Conservation (phyloP, 2,113 vertebrate species). For the Chascanopsetta lugubris region DNA sequence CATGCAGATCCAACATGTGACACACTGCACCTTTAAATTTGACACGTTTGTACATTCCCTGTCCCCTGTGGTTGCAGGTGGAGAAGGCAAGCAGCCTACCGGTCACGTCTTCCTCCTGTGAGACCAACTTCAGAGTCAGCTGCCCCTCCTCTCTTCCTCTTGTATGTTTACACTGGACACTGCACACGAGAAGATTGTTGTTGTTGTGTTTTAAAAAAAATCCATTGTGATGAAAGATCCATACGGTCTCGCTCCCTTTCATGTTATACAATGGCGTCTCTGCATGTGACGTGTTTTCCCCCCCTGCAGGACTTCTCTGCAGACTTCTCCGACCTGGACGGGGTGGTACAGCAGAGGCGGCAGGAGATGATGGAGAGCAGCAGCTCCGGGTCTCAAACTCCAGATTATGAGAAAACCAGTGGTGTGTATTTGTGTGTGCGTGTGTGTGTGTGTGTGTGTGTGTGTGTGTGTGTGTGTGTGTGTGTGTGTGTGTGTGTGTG, state of each 20-base stretch:
- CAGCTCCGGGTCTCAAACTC: conserved; percentile 92
- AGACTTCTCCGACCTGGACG: conserved; percentile 88
- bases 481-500: too few species aligned
- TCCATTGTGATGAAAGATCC: conserved; percentile 11
- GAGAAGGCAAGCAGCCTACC: conserved; percentile 83
- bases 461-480: too few species aligned
- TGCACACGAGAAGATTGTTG: conserved; percentile 11
- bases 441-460: too few species aligned
- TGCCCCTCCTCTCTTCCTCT: conserved; percentile 84
- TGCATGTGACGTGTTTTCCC: background rate
- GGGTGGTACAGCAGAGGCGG: conserved; percentile 83
- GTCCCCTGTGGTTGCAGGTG: conserved; percentile 75
- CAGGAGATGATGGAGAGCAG: conserved; percentile 89
- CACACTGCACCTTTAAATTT: too few species aligned
- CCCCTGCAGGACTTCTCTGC: conserved; percentile 84
- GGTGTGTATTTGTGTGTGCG: too few species aligned
- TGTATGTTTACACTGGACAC: conserved; percentile 60
- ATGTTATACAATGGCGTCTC: conserved; percentile 24
- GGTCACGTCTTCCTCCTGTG: conserved; percentile 83
- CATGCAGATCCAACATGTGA: too few species aligned
- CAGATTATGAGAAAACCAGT: conserved; percentile 88
- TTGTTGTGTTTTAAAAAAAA: too few species aligned
- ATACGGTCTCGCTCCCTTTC: conserved; percentile 11
- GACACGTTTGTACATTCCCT: background rate
- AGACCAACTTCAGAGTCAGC: conserved; percentile 84